These are phyloP conservation scores for Smutsia temminckii DNA, from an alignment of 2,797 vertebrate species.

Conservation along the genomic window DNA sequence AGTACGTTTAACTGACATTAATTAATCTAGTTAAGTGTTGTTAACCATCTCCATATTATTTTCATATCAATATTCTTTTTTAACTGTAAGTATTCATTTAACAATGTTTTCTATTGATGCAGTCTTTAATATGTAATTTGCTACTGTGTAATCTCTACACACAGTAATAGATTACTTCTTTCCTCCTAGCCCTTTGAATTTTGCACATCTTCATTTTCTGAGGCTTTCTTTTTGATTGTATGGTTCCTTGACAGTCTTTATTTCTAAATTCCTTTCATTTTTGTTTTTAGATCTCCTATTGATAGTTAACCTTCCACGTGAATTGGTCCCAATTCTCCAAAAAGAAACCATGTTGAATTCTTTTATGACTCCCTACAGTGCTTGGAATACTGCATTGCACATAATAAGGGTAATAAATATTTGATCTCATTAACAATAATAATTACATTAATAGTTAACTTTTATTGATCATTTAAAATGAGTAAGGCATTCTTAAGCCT, in stretches of 20 bases:
- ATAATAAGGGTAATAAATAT: neutral
- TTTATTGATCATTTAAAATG: conserved; percentile 39
- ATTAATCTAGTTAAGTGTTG: conserved; percentile 51
- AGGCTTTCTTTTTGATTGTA: neutral
- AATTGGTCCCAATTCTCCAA: neutral
- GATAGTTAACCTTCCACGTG: neutral
- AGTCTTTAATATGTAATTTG: conserved; percentile 3
- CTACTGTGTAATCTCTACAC: neutral
- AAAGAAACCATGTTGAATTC: neutral
- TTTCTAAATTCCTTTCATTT: conserved; percentile 30
- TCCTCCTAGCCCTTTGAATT: neutral
- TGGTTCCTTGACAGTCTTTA: neutral
- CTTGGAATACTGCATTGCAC: neutral
- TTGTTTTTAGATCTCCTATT: neutral
- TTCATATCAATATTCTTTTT: conserved; percentile 48
- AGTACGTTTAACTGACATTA: conserved; percentile 26
- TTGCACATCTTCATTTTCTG: neutral
- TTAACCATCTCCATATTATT: conserved; percentile 31
- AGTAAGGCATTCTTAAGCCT: neutral
- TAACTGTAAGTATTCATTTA: conserved; percentile 36
- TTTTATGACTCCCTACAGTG: neutral
- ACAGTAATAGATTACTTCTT: neutral
- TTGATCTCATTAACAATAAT: conserved; percentile 39
- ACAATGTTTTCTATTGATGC: conserved; percentile 6
- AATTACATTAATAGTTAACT: conserved; percentile 35